These are phyloP conservation scores for Eupeodes corollae DNA, from an alignment of 1,140 invertebrate genomes.

Conservation along the genomic window DNA sequence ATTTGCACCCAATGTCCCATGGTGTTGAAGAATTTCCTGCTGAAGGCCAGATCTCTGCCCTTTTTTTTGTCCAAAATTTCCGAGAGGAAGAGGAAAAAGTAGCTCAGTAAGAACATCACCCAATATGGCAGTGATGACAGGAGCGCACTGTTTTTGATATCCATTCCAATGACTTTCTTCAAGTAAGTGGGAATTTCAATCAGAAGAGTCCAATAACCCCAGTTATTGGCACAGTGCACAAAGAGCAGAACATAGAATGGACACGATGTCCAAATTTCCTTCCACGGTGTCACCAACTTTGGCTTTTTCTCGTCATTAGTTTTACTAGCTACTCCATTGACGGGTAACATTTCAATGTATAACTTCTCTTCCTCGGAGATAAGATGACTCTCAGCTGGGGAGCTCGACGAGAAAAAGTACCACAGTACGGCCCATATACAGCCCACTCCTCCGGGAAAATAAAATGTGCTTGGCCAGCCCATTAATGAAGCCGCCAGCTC, in stretches of 20 bases:
- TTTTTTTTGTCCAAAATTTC: constrained; percentile 49
- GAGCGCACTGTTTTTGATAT: constrained; percentile 62
- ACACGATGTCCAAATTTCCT: constrained; percentile 57
- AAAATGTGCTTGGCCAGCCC: constrained; percentile 73
- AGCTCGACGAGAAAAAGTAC: constrained; percentile 51
- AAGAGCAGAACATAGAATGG: constrained; percentile 76
- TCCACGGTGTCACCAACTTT: constrained; percentile 52
- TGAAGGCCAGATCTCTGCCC: constrained; percentile 40
- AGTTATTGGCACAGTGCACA: constrained; percentile 81
- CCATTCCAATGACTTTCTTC: constrained; percentile 62
- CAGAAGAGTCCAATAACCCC: constrained; percentile 88
- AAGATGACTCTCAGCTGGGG: constrained; percentile 44
- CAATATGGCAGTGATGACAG: constrained; percentile 71
- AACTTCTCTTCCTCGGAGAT: constrained; percentile 49
- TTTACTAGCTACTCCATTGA: constrained; percentile 17
- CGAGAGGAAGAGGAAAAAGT: constrained; percentile 52
- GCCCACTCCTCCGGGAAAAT: constrained; percentile 54
- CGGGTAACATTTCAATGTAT: constrained; percentile 46
- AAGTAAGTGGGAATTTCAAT: constrained; percentile 88
- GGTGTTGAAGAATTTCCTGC: constrained; percentile 57
- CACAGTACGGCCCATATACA: constrained; percentile 52
- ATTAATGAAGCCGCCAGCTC: constrained; percentile 46
- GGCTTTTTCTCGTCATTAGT: constrained; percentile 13
- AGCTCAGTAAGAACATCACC: constrained; percentile 56
- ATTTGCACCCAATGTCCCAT: constrained; percentile 51